Percentiles rank a stretch among this genome's conserved stretches.
Evolutionary conservation across 53 echinoderm and acorn worm species (phyloP).

Genomic region (Echinarachnius parma): DNA sequence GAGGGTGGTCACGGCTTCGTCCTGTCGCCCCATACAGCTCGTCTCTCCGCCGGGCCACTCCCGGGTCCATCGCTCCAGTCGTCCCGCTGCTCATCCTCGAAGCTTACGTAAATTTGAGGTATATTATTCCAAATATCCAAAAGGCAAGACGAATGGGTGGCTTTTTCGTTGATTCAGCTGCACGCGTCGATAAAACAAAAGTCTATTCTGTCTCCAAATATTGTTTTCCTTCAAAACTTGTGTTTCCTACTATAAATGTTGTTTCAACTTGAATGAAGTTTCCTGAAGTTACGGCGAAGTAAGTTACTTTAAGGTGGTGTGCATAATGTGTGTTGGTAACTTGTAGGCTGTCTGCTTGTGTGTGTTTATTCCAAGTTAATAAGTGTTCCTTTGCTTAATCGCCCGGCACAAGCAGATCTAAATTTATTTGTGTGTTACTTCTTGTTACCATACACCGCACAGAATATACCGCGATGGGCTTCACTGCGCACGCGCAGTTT

Average conservation of each 20-base stretch:
- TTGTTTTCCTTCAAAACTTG: no score
- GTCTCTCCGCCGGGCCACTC: constrained; percentile 58
- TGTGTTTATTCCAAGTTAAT: neutral
- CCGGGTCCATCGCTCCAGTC: neutral
- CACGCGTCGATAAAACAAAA: no score
- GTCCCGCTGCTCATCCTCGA: constrained; percentile 13
- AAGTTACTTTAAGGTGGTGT: no score
- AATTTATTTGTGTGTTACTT: neutral
- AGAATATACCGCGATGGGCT: neutral
- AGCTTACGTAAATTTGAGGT: no score
- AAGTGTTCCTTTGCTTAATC: neutral
- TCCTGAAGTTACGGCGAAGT: no score
- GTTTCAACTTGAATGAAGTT: no score
- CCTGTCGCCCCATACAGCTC: constrained; percentile 71
- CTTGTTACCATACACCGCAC: constrained; percentile 31
- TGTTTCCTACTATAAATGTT: no score
- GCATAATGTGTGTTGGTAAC: constrained; percentile 20
- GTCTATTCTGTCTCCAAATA: no score
- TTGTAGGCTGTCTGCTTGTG: constrained; percentile 5
- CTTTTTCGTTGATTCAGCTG: neutral
- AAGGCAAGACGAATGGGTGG: neutral
- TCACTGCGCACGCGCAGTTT: constrained; percentile 40
- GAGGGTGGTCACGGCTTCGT: constrained; percentile 27
- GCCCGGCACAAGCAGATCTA: no score
- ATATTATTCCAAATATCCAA: neutral